Evolutionary conservation across 30 jellyfish, hydroid and myxozoan genomes (phyloP).

Genomic region (Euphysa ruthae): DNA sequence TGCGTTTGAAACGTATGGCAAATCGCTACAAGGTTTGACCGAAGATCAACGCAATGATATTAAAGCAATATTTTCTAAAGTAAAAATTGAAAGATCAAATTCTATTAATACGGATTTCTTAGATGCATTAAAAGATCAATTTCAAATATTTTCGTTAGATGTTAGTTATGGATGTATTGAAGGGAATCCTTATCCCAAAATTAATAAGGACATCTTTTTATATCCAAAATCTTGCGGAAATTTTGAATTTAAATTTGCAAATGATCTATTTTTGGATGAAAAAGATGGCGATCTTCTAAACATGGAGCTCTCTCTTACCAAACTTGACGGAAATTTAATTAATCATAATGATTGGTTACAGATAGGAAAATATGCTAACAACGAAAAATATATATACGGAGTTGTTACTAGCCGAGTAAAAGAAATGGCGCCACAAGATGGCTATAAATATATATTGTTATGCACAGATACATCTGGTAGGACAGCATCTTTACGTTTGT

Average conservation of each 20-base stretch:
- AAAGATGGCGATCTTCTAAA: slow-evolving; percentile 64
- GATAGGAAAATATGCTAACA: slow-evolving; percentile 14
- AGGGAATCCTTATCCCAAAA: slow-evolving; percentile 55
- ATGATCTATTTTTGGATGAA: slow-evolving; percentile 42
- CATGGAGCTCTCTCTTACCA: slow-evolving; percentile 47
- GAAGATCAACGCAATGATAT: slow-evolving; percentile 50
- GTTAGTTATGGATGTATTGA: slow-evolving; percentile 73
- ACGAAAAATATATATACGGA: slow-evolving; percentile 59
- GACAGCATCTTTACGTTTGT: slow-evolving; percentile 47
- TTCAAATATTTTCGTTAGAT: slow-evolving; percentile 6
- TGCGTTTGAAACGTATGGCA: slow-evolving; percentile 31
- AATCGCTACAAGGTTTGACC: slow-evolving; percentile 52
- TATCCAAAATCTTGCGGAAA: slow-evolving; percentile 52
- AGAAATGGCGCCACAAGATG: slow-evolving; percentile 34
- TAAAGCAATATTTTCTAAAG: slow-evolving; percentile 40
- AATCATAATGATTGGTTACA: slow-evolving; percentile 67
- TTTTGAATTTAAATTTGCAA: slow-evolving; percentile 17
- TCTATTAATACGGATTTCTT: slow-evolving; percentile 23
- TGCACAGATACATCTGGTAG: slow-evolving; percentile 87
- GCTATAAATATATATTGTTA: slow-evolving; percentile 33
- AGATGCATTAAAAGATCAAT: slow-evolving; percentile 6
- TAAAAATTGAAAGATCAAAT: slow-evolving; percentile 24
- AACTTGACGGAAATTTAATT: slow-evolving; percentile 44
- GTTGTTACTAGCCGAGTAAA: slow-evolving; percentile 50
- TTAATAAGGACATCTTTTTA: neutral